A percentile compares a stretch with the other conserved stretches of the same genome.
These are phyloP conservation scores for Melieria crassipennis DNA, from an alignment of 2,888 invertebrate genomes.

Conservation along the genomic window DNA sequence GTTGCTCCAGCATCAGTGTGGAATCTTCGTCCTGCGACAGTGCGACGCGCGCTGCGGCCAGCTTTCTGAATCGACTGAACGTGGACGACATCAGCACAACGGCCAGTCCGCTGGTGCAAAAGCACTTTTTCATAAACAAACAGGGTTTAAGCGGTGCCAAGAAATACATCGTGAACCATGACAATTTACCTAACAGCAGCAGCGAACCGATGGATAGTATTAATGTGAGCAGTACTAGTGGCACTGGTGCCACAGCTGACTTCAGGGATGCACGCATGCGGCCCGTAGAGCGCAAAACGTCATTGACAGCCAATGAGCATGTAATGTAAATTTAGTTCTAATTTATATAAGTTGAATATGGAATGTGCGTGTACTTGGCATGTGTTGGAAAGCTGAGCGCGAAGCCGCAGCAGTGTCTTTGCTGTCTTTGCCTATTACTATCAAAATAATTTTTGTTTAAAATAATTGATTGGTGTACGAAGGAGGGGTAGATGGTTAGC, in stretches of 20 bases:
- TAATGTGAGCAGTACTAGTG: slow-evolving; percentile 23
- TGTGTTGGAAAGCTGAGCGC: no score
- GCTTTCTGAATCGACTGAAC: slow-evolving; percentile 41
- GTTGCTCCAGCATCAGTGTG: slow-evolving; percentile 57
- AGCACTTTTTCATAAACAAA: slow-evolving; percentile 57
- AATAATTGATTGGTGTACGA: neutral
- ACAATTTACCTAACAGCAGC: slow-evolving; percentile 44
- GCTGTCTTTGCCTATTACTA: neutral
- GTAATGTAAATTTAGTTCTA: no score
- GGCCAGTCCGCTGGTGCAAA: slow-evolving; percentile 42
- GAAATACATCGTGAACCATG: slow-evolving; percentile 56
- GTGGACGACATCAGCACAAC: slow-evolving; percentile 41
- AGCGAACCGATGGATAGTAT: slow-evolving; percentile 24
- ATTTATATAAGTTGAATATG: no score
- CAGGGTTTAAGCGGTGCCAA: slow-evolving; percentile 56
- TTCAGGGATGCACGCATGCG: no score
- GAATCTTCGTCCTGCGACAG: slow-evolving; percentile 50
- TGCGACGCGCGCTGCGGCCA: slow-evolving; percentile 48
- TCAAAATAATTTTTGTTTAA: neutral
- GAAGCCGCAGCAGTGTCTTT: no score
- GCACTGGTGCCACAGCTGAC: neutral
- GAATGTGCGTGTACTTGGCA: no score
- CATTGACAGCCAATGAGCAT: no score
- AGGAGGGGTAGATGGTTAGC: no score
- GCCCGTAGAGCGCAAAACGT: no score